Evolutionary conservation across 2,888 invertebrate species (phyloP).

Genomic region (Dendrolimus houi): DNA sequence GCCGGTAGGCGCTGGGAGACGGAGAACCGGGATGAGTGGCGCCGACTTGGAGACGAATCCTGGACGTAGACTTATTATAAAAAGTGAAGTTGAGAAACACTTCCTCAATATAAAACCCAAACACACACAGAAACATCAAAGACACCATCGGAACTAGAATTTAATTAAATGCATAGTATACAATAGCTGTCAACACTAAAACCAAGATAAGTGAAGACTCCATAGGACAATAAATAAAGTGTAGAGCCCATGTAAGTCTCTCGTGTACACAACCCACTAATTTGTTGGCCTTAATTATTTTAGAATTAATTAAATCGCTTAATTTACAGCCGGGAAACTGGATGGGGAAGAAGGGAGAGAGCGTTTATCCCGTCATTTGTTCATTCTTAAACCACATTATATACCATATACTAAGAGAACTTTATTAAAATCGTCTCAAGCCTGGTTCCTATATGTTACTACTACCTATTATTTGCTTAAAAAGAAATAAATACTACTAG

Average conservation of each 20-base stretch:
- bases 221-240: background rate
- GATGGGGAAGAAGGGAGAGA: conserved; percentile 1
- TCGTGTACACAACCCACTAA: conserved; percentile 1
- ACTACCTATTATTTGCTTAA: too few species aligned
- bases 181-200: background rate
- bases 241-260: background rate
- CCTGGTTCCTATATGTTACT: too few species aligned
- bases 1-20: too few species aligned
- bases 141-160: background rate
- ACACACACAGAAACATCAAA: too few species aligned
- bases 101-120: too few species aligned
- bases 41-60: too few species aligned
- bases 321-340: conserved; percentile 2
- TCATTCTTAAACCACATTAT: background rate
- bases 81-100: too few species aligned
- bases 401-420: background rate
- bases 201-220: background rate
- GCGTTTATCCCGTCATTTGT: conserved; percentile 1
- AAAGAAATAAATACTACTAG: too few species aligned
- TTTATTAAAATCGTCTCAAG: too few species aligned
- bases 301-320: conserved; percentile 4
- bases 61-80: too few species aligned
- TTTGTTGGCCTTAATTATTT: conserved; percentile 3
- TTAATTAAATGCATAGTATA: background rate
- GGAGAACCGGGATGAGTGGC: too few species aligned